phyloP scores from a whole-genome alignment of 1,140 invertebrate genomes.

The Hetaerina americana region DNA sequence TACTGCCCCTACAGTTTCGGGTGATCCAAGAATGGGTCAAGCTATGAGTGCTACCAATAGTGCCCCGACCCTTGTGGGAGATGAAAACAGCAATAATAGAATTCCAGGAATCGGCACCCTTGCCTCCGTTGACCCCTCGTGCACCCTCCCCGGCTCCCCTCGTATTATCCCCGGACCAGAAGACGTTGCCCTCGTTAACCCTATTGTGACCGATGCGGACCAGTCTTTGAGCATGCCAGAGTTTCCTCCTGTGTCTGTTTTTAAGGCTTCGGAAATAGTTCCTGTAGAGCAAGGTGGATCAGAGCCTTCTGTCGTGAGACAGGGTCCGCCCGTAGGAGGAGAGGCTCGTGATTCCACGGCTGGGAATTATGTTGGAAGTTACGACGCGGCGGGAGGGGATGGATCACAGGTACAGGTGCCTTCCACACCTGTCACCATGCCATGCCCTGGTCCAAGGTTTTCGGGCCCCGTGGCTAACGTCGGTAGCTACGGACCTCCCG shows the following conservation, averaged over 20 bases:
- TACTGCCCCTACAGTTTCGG: background rate
- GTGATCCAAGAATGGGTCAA: background rate
- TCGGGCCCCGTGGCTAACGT: background rate
- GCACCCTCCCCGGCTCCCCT: background rate
- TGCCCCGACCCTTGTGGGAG: background rate
- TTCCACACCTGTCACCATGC: background rate
- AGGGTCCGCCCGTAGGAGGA: background rate
- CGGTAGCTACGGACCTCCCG: background rate
- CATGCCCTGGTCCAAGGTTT: background rate
- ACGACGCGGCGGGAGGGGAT: background rate
- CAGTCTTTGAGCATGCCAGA: background rate
- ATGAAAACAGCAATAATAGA: background rate
- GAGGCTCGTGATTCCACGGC: background rate
- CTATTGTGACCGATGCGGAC: background rate
- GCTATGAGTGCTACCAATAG: background rate
- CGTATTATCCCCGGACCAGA: background rate
- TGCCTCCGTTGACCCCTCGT: background rate
- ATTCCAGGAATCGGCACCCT: background rate
- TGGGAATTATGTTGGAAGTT: background rate
- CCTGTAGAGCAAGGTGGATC: background rate
- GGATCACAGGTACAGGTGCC: background rate
- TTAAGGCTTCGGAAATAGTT: background rate
- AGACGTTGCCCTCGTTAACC: background rate
- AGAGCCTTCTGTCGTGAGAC: background rate
- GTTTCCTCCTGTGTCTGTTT: background rate